phyloP scores from a whole-genome alignment of 2,113 vertebrate species.

The Pristiophorus japonicus region DNA sequence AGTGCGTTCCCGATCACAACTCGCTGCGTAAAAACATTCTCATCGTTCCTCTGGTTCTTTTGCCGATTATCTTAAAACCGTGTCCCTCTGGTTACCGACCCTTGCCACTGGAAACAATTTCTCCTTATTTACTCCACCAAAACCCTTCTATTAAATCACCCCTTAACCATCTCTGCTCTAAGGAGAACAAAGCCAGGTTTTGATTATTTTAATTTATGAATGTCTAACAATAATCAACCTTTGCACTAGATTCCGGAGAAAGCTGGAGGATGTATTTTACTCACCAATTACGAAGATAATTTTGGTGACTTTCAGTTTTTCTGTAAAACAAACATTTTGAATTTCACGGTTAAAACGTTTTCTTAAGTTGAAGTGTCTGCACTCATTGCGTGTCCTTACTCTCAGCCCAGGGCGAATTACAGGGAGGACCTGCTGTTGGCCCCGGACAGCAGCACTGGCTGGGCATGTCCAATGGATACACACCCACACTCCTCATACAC shows the following conservation, averaged over 20 bases:
- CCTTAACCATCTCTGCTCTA: neutral
- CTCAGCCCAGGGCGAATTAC: neutral
- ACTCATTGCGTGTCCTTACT: too few relatives aligned
- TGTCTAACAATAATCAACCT: neutral
- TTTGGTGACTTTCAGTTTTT: slow-evolving; percentile 41
- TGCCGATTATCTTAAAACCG: neutral
- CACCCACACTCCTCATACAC: neutral
- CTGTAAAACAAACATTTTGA: slow-evolving; percentile 36
- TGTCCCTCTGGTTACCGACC: neutral
- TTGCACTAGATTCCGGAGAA: neutral
- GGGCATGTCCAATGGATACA: too few relatives aligned
- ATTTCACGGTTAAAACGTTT: neutral
- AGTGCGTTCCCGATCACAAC: too few relatives aligned
- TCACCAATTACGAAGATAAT: slow-evolving; percentile 48
- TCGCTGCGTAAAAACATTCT: neutral
- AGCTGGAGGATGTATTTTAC: neutral
- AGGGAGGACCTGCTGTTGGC: too few relatives aligned
- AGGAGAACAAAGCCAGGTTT: neutral
- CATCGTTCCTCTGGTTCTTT: neutral
- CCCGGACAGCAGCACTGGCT: too few relatives aligned
- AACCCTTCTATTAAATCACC: neutral
- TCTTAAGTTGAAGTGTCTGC: too few relatives aligned
- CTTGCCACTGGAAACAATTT: neutral
- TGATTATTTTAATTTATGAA: neutral
- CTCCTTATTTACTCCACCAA: neutral